Base-by-base conservation (phyloP, 1,140 invertebrate genomes). In the Anthonomus grandis region DNA sequence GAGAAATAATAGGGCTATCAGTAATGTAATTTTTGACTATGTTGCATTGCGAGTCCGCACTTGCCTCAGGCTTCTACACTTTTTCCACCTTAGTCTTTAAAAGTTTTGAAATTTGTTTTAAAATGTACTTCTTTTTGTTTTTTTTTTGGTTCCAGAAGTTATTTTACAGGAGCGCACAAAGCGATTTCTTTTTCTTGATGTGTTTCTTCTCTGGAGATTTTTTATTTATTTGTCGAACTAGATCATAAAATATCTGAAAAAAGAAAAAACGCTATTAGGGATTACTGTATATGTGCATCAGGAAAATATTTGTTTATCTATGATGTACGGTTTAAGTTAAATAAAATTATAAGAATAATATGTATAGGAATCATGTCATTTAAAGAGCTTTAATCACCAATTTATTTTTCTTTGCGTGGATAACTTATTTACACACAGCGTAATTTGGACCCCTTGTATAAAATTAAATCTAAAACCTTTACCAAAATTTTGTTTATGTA, bases 221-320 rank as follows among this genome's bases (percentile, higher is more conserved):
- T 82, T 96, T 95, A 82, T 98, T 98, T 79, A 99, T 98, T 87
- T 98, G 96, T 80, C 95, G 87, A 69, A 99, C 96, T 83, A 99
- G 81, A 79, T 98, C 96, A 81, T 97, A 97, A 83, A 98, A 98
- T 79, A 98, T 95, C 89, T 92, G 73, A 65, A 81, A 81, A 64
- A 44, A 46, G 72, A 64, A 37, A 57, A n/a, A n/a, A n/a, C n/a
- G n/a, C n/a, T n/a, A n/a, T n/a, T n/a, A n/a, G n/a, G n/a, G n/a
- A n/a, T n/a, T n/a, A n/a, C n/a, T n/a, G n/a, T n/a, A n/a, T n/a
- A n/a, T n/a, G n/a, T n/a, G n/a, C n/a, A n/a, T n/a, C n/a, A n/a
- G n/a, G n/a, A n/a, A n/a, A n/a, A n/a, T n/a, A n/a, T n/a, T n/a
- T n/a, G n/a, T n/a, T n/a, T n/a, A n/a, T n/a, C n/a, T n/a, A n/a